These are phyloP conservation scores for Callimico goeldii DNA, from an alignment of 2,797 vertebrate species.

Conservation along the genomic window DNA sequence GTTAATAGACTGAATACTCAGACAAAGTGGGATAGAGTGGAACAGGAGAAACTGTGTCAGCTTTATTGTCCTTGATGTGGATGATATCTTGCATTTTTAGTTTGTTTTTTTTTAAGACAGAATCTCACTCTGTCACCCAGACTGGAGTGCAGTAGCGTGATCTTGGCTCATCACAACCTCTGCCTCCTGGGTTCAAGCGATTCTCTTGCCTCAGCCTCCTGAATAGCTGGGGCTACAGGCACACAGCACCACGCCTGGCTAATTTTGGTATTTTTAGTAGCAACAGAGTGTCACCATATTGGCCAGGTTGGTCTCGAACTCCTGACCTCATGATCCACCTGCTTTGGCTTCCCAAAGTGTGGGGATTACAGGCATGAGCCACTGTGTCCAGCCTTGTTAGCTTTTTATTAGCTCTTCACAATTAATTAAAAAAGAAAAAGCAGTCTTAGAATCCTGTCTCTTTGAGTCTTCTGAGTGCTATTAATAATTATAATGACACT, in stretches of 20 bases:
- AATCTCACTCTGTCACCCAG: not conserved
- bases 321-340: not conserved
- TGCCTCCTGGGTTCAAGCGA: not conserved
- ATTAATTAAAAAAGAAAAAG: not conserved
- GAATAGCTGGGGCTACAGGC: not conserved
- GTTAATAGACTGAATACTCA: not conserved
- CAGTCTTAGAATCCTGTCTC: not conserved
- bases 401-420: not conserved
- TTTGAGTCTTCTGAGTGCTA: not conserved
- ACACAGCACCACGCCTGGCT: not conserved
- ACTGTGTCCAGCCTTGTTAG: not conserved
- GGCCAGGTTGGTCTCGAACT: not conserved
- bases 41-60: not conserved
- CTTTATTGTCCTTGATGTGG: not conserved
- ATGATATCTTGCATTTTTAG: not conserved
- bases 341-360: not conserved
- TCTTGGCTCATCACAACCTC: not conserved
- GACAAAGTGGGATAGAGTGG: not conserved
- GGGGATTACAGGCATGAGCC: not conserved
- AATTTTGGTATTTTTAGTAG: not conserved
- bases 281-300: not conserved
- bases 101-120: not conserved
- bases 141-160: not conserved
- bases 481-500: not conserved
- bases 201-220: not conserved